Evolutionary conservation across 2,888 invertebrate species (phyloP).

Genomic region (Cantharis flavilabris): DNA sequence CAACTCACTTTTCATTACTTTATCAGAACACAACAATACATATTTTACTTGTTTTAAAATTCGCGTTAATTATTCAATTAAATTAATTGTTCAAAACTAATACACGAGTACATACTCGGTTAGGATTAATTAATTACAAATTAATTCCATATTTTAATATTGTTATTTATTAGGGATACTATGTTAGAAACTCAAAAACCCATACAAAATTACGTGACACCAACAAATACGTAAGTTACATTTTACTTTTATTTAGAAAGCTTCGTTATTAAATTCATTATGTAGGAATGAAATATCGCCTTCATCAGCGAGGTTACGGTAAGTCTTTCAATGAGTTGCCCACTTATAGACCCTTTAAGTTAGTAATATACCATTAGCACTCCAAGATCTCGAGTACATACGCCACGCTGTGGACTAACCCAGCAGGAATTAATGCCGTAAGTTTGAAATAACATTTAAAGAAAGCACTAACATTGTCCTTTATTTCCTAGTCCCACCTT

Average conservation of each 20-base stretch:
- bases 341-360: not conserved
- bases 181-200: slow-evolving; percentile 19
- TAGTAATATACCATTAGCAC: not conserved
- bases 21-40: too few species aligned
- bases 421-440: not conserved
- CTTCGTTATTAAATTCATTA: not conserved
- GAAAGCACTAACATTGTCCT: not conserved
- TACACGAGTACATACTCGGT: too few species aligned
- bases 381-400: not conserved
- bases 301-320: not conserved
- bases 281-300: not conserved
- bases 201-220: not conserved
- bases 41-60: not conserved
- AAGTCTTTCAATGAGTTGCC: not conserved
- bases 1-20: too few species aligned
- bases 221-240: slow-evolving; percentile 3
- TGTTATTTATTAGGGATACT: slow-evolving; percentile 25
- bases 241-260: not conserved
- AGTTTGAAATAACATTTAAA: not conserved
- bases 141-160: not conserved
- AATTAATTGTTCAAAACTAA: not conserved
- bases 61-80: not conserved
- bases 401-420: not conserved
- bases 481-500: slow-evolving; percentile 11
- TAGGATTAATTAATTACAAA: not conserved